Conservation (phyloP, 1,140 invertebrate genomes). For the Penaeus japonicus region DNA sequence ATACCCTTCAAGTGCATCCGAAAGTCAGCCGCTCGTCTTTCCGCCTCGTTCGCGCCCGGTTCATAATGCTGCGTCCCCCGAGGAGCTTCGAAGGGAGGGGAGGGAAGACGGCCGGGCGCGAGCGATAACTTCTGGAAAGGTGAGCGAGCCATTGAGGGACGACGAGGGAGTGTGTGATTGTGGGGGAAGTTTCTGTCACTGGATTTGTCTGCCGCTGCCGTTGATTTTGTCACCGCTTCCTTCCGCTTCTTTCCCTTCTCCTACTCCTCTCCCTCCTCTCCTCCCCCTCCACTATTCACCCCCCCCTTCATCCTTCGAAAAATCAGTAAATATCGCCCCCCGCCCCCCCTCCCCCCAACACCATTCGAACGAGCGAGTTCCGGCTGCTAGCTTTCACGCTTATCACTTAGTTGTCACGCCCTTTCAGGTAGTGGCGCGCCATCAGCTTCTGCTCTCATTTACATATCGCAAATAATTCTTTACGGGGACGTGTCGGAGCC, state of each 20-base stretch:
- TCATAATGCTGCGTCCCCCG: not conserved
- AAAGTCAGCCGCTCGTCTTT: conserved; percentile 33
- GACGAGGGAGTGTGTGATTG: not conserved
- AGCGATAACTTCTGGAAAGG: not conserved
- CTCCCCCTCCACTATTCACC: too few relatives aligned
- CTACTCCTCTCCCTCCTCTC: not conserved
- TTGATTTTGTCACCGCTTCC: conserved; percentile 10
- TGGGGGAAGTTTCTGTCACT: conserved; percentile 1
- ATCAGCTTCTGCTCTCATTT: too few relatives aligned
- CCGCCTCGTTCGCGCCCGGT: not conserved
- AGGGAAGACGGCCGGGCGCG: not conserved
- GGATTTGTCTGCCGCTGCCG: not conserved
- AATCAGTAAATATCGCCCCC: too few relatives aligned
- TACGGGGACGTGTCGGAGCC: too few relatives aligned
- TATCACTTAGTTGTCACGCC: too few relatives aligned
- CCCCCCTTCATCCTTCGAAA: too few relatives aligned
- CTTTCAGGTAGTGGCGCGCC: too few relatives aligned
- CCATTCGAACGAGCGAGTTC: too few relatives aligned
- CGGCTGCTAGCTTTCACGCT: too few relatives aligned
- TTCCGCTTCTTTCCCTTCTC: not conserved
- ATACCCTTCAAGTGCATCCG: conserved; percentile 49
- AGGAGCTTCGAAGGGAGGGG: not conserved
- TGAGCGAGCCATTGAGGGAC: not conserved
- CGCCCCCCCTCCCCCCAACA: too few relatives aligned
- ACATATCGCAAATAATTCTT: too few relatives aligned